phyloP scores from a whole-genome alignment of 2,113 vertebrate genomes.

The Alces alces region DNA sequence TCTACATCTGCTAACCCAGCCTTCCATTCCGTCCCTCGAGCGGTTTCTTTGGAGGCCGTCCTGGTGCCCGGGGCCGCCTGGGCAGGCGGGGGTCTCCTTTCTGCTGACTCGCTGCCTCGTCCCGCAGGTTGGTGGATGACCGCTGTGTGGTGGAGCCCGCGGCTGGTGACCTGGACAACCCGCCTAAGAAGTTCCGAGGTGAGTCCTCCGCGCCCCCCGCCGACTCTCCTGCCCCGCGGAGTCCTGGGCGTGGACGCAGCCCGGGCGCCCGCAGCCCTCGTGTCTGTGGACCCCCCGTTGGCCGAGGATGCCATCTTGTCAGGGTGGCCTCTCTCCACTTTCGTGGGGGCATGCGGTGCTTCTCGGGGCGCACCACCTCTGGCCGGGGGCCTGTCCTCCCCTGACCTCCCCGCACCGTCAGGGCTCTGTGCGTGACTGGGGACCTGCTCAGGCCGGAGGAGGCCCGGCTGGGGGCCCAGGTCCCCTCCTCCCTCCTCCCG shows the following conservation, averaged over 20 bases:
- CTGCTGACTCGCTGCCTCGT: background rate
- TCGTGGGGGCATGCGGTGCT: background rate
- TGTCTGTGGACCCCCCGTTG: rapidly evolving
- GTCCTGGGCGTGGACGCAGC: background rate
- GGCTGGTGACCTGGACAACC: conserved; percentile 93
- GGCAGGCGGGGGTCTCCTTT: background rate
- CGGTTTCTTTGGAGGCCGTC: background rate
- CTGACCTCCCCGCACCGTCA: background rate
- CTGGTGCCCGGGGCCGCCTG: background rate
- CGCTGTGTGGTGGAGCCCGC: conserved; percentile 95
- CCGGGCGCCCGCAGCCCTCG: rapidly evolving
- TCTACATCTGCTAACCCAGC: background rate
- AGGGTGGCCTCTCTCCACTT: background rate
- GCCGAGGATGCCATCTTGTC: background rate
- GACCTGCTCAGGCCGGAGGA: background rate
- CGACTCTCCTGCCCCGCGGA: rapidly evolving
- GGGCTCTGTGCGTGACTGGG: background rate
- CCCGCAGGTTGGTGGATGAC: conserved; percentile 92
- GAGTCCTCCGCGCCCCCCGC: background rate
- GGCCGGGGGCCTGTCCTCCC: rapidly evolving
- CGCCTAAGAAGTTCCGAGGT: conserved; percentile 99
- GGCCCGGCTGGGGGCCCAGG: background rate
- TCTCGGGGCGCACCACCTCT: background rate
- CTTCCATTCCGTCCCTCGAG: background rate
- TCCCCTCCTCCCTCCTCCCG: background rate